Evolutionary conservation across 2,888 invertebrate genomes (phyloP).

Genomic region (Gymnosoma rotundatum): DNA sequence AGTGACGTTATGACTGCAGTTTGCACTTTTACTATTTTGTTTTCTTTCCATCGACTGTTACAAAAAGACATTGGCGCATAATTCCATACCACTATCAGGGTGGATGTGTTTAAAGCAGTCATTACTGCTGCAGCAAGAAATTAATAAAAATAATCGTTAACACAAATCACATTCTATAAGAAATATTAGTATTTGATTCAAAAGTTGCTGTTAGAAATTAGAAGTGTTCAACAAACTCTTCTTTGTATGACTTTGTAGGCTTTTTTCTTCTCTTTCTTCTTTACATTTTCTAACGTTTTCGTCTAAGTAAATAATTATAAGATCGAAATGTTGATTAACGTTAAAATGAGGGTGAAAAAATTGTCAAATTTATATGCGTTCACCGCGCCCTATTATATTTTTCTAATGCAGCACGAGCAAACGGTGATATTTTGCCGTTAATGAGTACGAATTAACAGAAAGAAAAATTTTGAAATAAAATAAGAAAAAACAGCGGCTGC

Average conservation of each 20-base stretch:
- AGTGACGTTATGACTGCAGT: conserved; percentile 66
- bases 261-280: conserved; percentile 32
- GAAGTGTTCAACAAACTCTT: conserved; percentile 26
- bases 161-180: conserved; percentile 43
- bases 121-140: neutral
- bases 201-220: conserved; percentile 17
- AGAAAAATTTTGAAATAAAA: conserved; percentile 13
- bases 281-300: conserved; percentile 18
- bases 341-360: conserved; percentile 66
- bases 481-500: conserved; percentile 51
- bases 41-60: conserved; percentile 32
- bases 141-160: neutral
- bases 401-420: conserved; percentile 17
- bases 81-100: conserved; percentile 13
- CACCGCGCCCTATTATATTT: conserved; percentile 48
- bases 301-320: conserved; percentile 23
- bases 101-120: conserved; percentile 20
- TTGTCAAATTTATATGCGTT: conserved; percentile 54
- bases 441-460: conserved; percentile 29
- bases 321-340: conserved; percentile 53
- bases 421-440: conserved; percentile 19
- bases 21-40: conserved; percentile 57
- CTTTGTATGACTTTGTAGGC: conserved; percentile 51
- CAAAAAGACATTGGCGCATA: conserved; percentile 47
- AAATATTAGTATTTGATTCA: conserved; percentile 15